Evolutionary conservation across 2,113 vertebrate species (phyloP).

Genomic region (Thomomys bottae): DNA sequence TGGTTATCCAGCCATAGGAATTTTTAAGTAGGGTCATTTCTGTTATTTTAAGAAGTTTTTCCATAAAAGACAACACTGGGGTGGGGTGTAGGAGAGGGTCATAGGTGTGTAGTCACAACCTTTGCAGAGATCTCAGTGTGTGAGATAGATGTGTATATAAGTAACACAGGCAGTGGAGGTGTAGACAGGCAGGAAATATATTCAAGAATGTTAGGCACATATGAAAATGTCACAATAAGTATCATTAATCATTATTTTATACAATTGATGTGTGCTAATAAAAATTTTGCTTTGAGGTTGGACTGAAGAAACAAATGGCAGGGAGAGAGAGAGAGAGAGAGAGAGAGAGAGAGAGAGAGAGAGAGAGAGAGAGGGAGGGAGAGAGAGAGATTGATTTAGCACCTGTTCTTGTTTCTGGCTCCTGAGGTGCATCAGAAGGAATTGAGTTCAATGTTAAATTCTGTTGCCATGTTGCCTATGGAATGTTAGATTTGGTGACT

Average conservation of each 20-base stretch:
- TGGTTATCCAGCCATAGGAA: neutral
- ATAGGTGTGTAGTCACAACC: too few species aligned
- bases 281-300: neutral
- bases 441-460: neutral
- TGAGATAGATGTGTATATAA: too few species aligned
- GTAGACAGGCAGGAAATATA: too few species aligned
- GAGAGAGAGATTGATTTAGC: neutral
- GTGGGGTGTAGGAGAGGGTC: neutral
- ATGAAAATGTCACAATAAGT: neutral
- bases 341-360: neutral
- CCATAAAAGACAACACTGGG: neutral
- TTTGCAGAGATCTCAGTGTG: too few species aligned
- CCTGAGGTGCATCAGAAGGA: slow-evolving; percentile 20
- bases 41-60: neutral
- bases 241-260: neutral
- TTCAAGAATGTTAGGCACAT: too few species aligned
- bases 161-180: too few species aligned
- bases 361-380: neutral
- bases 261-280: neutral
- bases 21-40: neutral
- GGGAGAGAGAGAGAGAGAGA: neutral
- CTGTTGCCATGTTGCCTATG: neutral
- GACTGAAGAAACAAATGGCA: neutral
- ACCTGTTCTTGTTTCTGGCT: neutral
- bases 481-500: slow-evolving; percentile 3